phyloP scores from a whole-genome alignment of 2,888 invertebrate species.

The Hylaea fasciaria region DNA sequence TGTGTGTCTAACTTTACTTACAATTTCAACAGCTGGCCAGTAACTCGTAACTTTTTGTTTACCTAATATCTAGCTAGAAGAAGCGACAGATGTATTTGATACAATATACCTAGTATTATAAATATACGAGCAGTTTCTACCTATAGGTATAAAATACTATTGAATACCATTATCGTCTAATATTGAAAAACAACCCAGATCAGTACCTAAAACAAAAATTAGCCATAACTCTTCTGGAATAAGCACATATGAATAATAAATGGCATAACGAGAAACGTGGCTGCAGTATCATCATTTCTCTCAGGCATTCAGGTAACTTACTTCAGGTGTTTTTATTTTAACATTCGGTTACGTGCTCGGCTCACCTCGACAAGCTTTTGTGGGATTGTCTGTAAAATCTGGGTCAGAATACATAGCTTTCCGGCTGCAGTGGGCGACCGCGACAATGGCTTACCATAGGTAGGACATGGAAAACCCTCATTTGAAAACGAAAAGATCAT shows the following conservation, averaged over 20 bases:
- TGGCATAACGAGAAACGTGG: neutral
- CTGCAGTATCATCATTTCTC: neutral
- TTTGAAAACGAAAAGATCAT: neutral
- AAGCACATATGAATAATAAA: neutral
- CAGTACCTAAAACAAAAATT: too few species aligned
- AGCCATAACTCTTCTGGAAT: too few species aligned
- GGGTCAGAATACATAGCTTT: constrained; percentile 15
- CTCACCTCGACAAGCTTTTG: constrained; percentile 14
- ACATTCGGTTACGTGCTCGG: constrained; percentile 6
- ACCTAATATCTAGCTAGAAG: too few species aligned
- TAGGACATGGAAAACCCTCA: neutral
- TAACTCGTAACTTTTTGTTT: too few species aligned
- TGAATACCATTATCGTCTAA: too few species aligned
- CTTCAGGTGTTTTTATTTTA: constrained; percentile 8
- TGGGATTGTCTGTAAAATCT: constrained; percentile 11
- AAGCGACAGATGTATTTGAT: too few species aligned
- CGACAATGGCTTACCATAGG: constrained; percentile 6
- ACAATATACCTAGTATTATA: too few species aligned
- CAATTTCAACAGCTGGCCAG: too few species aligned
- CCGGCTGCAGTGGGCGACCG: neutral
- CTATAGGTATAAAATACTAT: too few species aligned
- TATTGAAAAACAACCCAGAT: too few species aligned
- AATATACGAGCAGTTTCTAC: too few species aligned
- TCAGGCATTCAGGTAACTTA: constrained; percentile 5
- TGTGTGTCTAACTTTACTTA: too few species aligned